Conservation (phyloP, 1,140 invertebrate genomes). For the Dreissena rostriformis region DNA sequence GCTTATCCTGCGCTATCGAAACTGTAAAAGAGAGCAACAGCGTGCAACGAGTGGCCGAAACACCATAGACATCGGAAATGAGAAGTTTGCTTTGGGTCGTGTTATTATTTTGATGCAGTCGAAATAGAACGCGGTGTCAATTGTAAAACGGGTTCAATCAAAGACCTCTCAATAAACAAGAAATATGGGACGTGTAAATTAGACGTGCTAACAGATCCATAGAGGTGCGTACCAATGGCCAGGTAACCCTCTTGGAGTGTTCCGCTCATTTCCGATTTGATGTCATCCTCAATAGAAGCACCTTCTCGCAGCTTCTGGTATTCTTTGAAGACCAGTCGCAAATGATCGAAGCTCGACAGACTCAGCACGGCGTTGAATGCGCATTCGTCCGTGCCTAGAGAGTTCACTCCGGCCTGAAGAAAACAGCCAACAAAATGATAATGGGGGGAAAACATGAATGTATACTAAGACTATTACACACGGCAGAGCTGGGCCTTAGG, state of each 20-base stretch:
- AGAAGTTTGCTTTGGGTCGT: background rate
- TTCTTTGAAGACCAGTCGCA: constrained; percentile 86
- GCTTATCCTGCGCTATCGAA: constrained; percentile 8
- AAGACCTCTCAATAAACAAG: background rate
- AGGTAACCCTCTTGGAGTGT: constrained; percentile 73
- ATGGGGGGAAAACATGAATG: background rate
- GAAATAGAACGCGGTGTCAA: background rate
- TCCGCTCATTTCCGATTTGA: constrained; percentile 76
- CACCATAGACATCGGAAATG: background rate
- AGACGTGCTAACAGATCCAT: background rate
- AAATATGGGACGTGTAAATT: background rate
- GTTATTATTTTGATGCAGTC: background rate
- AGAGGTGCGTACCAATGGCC: constrained; percentile 63
- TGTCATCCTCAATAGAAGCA: constrained; percentile 75
- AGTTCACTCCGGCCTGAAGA: constrained; percentile 78
- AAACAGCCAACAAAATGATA: background rate
- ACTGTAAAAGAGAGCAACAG: constrained; percentile 22
- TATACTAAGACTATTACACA: background rate
- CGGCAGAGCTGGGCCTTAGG: no score
- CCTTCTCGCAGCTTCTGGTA: constrained; percentile 81
- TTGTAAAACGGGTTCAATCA: background rate
- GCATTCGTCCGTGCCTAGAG: constrained; percentile 88
- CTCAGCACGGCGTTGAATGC: constrained; percentile 87
- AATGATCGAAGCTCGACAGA: constrained; percentile 86
- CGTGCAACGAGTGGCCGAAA: background rate